Evolutionary conservation across 2,797 vertebrate genomes (phyloP), one percentile per base, ranked within the genome.

Genomic region (Chloroceryle inda): DNA sequence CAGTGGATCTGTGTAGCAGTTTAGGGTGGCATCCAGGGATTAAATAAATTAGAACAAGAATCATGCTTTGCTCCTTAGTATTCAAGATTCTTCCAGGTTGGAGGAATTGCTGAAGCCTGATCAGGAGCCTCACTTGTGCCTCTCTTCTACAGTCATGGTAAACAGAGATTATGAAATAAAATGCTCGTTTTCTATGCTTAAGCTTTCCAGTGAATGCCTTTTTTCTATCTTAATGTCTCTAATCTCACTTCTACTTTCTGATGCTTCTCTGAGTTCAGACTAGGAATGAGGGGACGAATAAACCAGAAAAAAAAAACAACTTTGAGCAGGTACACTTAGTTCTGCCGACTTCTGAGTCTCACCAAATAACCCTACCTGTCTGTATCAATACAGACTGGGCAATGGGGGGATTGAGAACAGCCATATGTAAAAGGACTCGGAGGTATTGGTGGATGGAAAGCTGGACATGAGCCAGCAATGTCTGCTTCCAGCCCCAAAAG

Each of bases 21-120:
- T 81, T 67, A 87, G 11, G 31, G 42, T 63, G 17, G 8, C 16
- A 61, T 52, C n/a, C 31, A 61, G 16, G 7, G 7, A 22, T n/a
- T 50, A 55, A 75, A 44, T 0, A 1, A 2, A 0, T 35, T 64
- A 55, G n/a, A 71, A 35, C 8, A 52, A 23, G 42, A 22, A 10
- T n/a, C 19, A 31, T 0, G 0, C 1, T 79, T 58, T 64, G 10
- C 22, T 76, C 26, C 2, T 1, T 33, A 18, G 1, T 35, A 17
- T 55, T 66, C 35, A 72, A 85, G 45, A 20, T 42, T 92, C 16
- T 69, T 78, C 29, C 38, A 63, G 19, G 5, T 24, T 69, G 10
- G 22, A 64, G 22, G 35, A 82, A 45, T 2, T 68, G 24, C 16
- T 76, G 58, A 40, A 67, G 13, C 10, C 12, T 63, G 15, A 64